Conservation (phyloP, 30 jellyfish, hydroid and myxozoan genomes). For the Turritopsis dohrnii region DNA sequence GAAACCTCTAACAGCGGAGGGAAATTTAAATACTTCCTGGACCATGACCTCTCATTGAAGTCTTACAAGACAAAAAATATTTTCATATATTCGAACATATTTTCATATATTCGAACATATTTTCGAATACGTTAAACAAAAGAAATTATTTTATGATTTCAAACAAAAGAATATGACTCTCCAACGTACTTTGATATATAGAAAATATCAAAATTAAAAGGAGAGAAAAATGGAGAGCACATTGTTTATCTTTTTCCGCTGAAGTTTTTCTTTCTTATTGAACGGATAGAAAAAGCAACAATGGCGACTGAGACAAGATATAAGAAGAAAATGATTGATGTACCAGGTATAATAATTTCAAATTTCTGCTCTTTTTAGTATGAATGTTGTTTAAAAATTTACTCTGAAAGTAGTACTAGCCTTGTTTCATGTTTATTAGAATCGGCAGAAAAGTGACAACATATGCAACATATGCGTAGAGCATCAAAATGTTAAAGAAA, state of each 20-base stretch:
- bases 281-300: neutral
- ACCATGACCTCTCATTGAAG: neutral
- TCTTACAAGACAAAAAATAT: neutral
- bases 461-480: neutral
- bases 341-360: constrained; percentile 11
- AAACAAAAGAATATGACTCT: neutral
- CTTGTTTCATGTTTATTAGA: neutral
- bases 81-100: neutral
- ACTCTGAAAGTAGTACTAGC: neutral
- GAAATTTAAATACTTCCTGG: constrained; percentile 14
- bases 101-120: neutral
- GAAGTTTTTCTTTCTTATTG: neutral
- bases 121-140: neutral
- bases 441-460: neutral
- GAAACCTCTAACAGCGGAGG: constrained; percentile 20
- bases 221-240: neutral
- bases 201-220: neutral
- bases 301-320: constrained; percentile 11
- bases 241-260: neutral
- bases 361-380: neutral
- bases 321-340: neutral
- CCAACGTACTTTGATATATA: neutral
- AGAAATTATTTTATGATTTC: neutral
- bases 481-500: constrained; percentile 9
- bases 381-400: neutral